Conservation (phyloP, 2,888 invertebrate genomes). For the Drosophila siamana region DNA sequence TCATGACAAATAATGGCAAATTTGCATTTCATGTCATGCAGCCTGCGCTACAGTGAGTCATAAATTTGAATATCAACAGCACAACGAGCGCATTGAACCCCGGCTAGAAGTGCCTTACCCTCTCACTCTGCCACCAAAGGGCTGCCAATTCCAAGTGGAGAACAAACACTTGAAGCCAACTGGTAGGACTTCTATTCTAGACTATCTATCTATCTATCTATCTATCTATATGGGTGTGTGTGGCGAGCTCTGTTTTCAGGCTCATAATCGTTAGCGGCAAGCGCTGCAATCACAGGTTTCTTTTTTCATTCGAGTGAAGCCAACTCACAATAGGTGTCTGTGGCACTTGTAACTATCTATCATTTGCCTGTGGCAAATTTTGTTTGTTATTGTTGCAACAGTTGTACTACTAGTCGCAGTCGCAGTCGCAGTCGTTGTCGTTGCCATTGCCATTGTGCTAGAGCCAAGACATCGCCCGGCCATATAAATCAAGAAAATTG, state of each 20-base stretch:
- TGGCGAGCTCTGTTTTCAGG: conserved; percentile 6
- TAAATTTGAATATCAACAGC: conserved; percentile 69
- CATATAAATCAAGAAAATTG: conserved; percentile 81
- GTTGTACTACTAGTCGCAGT: conserved; percentile 42
- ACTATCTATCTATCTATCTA: conserved; percentile 5
- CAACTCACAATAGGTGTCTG: conserved; percentile 56
- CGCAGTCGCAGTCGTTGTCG: no score
- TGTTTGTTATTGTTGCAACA: conserved; percentile 19
- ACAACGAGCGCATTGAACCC: conserved; percentile 64
- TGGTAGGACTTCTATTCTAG: conserved; percentile 30
- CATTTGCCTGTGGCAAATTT: conserved; percentile 60
- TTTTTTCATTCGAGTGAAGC: conserved; percentile 17
- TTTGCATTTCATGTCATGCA: conserved; percentile 66
- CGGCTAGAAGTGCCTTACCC: conserved; percentile 28
- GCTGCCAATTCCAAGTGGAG: conserved; percentile 43
- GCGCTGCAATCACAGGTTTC: conserved; percentile 52
- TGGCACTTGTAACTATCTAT: conserved; percentile 67
- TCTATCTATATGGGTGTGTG: no score
- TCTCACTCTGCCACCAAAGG: not conserved
- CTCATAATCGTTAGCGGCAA: conserved; percentile 69
- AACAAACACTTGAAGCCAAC: conserved; percentile 53
- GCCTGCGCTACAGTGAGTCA: conserved; percentile 49
- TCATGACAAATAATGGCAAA: conserved; percentile 75
- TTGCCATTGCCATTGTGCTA: conserved; percentile 61
- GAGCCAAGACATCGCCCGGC: conserved; percentile 66